These are phyloP conservation scores for Chelidonichthys spinosus DNA, from an alignment of 2,797 vertebrate species.

Conservation along the genomic window DNA sequence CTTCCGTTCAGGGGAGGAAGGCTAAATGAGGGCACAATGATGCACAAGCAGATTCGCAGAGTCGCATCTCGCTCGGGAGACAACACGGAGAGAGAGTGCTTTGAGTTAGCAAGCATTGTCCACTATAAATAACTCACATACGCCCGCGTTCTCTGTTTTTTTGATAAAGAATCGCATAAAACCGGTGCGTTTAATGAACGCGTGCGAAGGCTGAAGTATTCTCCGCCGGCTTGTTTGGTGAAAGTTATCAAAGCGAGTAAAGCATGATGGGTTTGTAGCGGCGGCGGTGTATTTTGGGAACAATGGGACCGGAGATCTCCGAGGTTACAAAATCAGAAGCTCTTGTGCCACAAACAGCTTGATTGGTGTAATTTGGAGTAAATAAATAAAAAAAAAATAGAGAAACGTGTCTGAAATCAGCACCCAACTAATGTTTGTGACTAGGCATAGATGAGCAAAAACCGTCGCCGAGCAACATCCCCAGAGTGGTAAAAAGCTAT, in stretches of 20 bases:
- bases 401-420: slow-evolving; percentile 54
- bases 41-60: slow-evolving; percentile 50
- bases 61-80: slow-evolving; percentile 43
- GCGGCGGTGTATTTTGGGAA: slow-evolving; percentile 60
- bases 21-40: slow-evolving; percentile 55
- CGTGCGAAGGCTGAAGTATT: slow-evolving; percentile 33
- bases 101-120: slow-evolving; percentile 35
- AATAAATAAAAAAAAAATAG: slow-evolving; percentile 57
- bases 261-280: slow-evolving; percentile 49
- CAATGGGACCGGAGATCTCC: slow-evolving; percentile 55
- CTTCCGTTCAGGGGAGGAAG: slow-evolving; percentile 50
- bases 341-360: slow-evolving; percentile 66
- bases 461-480: slow-evolving; percentile 38
- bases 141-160: slow-evolving; percentile 43
- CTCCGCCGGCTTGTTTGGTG: slow-evolving; percentile 34
- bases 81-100: slow-evolving; percentile 23
- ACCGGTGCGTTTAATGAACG: slow-evolving; percentile 41
- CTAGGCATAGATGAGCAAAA: slow-evolving; percentile 69
- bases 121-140: slow-evolving; percentile 39
- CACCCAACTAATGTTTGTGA: slow-evolving; percentile 63
- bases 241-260: slow-evolving; percentile 58
- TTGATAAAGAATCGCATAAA: slow-evolving; percentile 55
- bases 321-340: slow-evolving; percentile 65
- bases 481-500: slow-evolving; percentile 57
- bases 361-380: slow-evolving; percentile 71